These are phyloP conservation scores for Lasius platythorax DNA, from an alignment of 2,888 invertebrate species.

Conservation along the genomic window DNA sequence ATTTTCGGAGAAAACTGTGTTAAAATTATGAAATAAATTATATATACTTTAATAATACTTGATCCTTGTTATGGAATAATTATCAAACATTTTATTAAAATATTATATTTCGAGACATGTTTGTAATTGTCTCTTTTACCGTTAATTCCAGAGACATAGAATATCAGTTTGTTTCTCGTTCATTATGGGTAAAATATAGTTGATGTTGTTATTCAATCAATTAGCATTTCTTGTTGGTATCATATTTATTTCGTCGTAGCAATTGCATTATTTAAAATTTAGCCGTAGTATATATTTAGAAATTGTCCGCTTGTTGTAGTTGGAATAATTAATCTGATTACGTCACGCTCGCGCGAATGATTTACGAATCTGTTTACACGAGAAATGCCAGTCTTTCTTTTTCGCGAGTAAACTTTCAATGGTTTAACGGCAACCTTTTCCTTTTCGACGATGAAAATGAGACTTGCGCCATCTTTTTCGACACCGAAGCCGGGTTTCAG, in stretches of 20 bases:
- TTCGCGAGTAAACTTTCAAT: slow-evolving; percentile 16
- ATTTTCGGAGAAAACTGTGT: not conserved
- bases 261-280: slow-evolving; percentile 24
- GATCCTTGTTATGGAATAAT: slow-evolving; percentile 18
- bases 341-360: slow-evolving; percentile 23
- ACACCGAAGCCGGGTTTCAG: slow-evolving; percentile 56
- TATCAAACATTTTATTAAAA: slow-evolving; percentile 34
- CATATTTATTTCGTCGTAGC: not conserved
- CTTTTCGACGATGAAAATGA: slow-evolving; percentile 53
- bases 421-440: slow-evolving; percentile 10
- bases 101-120: slow-evolving; percentile 4
- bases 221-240: slow-evolving; percentile 10
- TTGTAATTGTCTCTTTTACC: slow-evolving; percentile 38
- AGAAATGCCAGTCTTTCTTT: not conserved
- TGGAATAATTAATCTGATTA: slow-evolving; percentile 38
- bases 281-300: slow-evolving; percentile 13
- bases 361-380: slow-evolving; percentile 34
- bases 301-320: not conserved
- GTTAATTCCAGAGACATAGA: slow-evolving; percentile 22
- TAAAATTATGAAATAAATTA: slow-evolving; percentile 12
- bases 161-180: slow-evolving; percentile 33
- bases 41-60: slow-evolving; percentile 17
- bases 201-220: slow-evolving; percentile 36
- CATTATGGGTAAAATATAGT: slow-evolving; percentile 6
- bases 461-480: slow-evolving; percentile 54